Conservation (phyloP, 92 coral and sea anemone genomes). For the Micromussa lordhowensis region DNA sequence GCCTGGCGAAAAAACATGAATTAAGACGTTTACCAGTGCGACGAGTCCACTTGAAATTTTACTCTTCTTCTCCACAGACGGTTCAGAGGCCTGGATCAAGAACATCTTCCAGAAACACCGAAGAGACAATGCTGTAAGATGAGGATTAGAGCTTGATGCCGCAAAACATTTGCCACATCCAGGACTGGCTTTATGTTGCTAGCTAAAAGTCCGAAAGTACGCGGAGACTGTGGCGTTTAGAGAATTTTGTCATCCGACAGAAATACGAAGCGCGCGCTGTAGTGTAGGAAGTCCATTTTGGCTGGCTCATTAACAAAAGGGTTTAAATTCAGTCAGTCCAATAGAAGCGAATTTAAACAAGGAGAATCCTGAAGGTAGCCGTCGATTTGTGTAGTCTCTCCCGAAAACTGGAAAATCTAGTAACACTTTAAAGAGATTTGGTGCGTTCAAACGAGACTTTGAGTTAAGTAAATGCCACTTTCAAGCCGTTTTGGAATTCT, state of each 20-base stretch:
- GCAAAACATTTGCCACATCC: not conserved
- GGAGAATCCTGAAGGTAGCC: not conserved
- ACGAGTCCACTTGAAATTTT: not conserved
- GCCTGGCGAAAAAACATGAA: not conserved
- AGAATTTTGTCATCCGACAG: not conserved
- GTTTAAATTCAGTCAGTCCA: not conserved
- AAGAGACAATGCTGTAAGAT: constrained; percentile 54
- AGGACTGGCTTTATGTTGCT: not conserved
- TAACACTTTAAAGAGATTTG: not conserved
- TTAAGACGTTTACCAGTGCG: not conserved
- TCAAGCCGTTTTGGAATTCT: not conserved
- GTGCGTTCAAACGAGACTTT: not conserved
- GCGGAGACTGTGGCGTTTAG: not conserved
- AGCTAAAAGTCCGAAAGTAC: not conserved
- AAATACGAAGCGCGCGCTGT: not conserved
- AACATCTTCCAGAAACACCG: constrained; percentile 51
- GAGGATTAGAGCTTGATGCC: not conserved
- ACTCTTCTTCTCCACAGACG: constrained; percentile 3
- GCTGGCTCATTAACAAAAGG: not conserved
- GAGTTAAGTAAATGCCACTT: not conserved
- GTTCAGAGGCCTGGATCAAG: constrained; percentile 41
- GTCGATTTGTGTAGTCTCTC: not conserved
- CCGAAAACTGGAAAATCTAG: not conserved
- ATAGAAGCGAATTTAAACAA: not conserved
- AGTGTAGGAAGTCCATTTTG: not conserved